Base-by-base conservation (phyloP, 2,797 vertebrate genomes). In the Coreius guichenoti region DNA sequence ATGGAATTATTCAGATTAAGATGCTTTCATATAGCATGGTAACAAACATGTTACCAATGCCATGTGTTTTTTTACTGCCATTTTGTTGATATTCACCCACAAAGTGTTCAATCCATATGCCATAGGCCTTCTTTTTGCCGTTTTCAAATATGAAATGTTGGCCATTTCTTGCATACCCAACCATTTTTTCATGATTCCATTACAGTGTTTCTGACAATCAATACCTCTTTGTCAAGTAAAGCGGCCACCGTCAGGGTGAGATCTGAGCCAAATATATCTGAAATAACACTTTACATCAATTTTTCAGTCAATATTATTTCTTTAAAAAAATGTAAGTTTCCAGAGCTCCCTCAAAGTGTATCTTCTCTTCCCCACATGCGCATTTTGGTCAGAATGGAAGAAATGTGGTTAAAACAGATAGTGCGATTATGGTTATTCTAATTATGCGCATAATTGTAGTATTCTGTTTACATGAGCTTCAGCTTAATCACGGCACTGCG, bases 341-440 rank as follows among this genome's bases (percentile, higher is more conserved):
- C 21, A 5, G 49, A 76, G 21, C 16, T 8, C 12, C 74, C 3
- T 33, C 12, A 16, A n/a, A 36, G 31, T 39, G 12, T 36, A 33
- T 16, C 21, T 76, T 36, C 7, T 36, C 2, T 58, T 77, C 13
- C 7, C 5, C 33, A 17, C 13, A 8, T 56, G 51, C 2, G 0
- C 23, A 77, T 23, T n/a, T 43, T 29, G 21, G 54, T n/a, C 19
- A 23, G 29, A 76, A 49, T 14, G 11, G n/a, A 45, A 63, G 2
- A 78, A 43, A 78, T 63, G 9, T 45, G 76, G 36, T 78, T 78
- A 45, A 77, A 77, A 33, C 13, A 39, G 21, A 75, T 19, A 63
- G n/a, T 45, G 23, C 29, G 36, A 78, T 78, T 63, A 78, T 43
- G 56, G 36, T 78, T 78, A 43, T n/a, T 29, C 23, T 29, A 58